Evolutionary conservation across 1,140 invertebrate genomes (phyloP), one percentile per base, ranked within the genome.

Genomic region (Akabosia matsudoensis): DNA sequence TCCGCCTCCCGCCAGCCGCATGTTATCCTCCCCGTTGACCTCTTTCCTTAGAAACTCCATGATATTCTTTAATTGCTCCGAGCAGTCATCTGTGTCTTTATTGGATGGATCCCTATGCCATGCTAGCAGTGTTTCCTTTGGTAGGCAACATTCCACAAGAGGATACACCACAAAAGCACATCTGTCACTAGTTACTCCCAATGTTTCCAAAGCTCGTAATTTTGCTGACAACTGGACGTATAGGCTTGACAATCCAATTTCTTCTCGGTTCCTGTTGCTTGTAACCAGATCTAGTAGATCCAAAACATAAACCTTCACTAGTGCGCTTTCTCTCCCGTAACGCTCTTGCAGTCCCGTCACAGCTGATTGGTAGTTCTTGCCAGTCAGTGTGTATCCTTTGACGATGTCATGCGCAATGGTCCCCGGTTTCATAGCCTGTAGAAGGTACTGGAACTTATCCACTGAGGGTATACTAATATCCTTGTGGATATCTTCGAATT

Each of bases 81-180:
- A 7, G 37, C 37, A 7, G 18, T 45, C 37, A 18, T 7, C 18
- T 45, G 37, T 18, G 7, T 45, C 37, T 45, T 45, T 45, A 45
- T 18, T 10, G 37, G 7, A 10, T 45, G 37, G 37, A 45, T 45
- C 37, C 18, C 82, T 79, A 70, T 84, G 79, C 84, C 83, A 84
- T 0, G 80, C 77, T 26, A 79, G 54, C 26, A 84, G 26, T n/a
- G 82, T 70, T 26, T 84, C 82, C 30, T 83, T 76, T 37, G 82
- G 83, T 13, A 85, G 24, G 3, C 80, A 83, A 13, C 82, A 84
- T 67, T 85, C 84, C 2, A 85, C 82, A 1, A 85, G 70, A 0
- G 83, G 83, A 70, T 82, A 84, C 1, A 84, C 52, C 78, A 85
- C 83, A 13, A 82, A 80, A 0, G 84, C 81, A 76, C 81, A 85